Conservation (phyloP, 1,140 invertebrate genomes). For the Galleria mellonella region DNA sequence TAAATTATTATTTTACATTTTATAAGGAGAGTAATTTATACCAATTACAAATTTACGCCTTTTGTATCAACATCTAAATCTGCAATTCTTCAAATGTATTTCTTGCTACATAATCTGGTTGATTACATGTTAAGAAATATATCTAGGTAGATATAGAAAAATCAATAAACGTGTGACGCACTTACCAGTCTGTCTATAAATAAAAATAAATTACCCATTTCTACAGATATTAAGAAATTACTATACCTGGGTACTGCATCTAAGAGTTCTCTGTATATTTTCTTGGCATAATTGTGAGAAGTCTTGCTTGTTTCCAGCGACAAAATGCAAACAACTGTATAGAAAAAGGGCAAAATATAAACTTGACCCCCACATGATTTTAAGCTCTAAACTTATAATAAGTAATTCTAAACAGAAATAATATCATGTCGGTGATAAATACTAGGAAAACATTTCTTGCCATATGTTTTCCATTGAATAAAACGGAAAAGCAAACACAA, state of each 20-base stretch:
- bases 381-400: conserved; percentile 15
- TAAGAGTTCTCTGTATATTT: conserved; percentile 23
- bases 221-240: not conserved
- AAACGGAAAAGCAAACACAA: not conserved
- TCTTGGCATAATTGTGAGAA: conserved; percentile 36
- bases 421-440: conserved; percentile 2
- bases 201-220: too few relatives aligned
- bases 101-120: too few relatives aligned
- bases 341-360: conserved; percentile 20
- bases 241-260: conserved; percentile 29
- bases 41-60: too few relatives aligned
- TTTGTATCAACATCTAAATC: too few relatives aligned
- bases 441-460: conserved; percentile 1
- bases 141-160: not conserved
- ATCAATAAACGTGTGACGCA: conserved; percentile 4
- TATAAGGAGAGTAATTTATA: too few relatives aligned
- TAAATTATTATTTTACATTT: too few relatives aligned
- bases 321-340: conserved; percentile 28
- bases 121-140: too few relatives aligned
- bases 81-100: too few relatives aligned
- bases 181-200: not conserved
- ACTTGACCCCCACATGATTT: conserved; percentile 9
- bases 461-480: not conserved
- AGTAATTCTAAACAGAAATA: conserved; percentile 16
- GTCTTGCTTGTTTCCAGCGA: conserved; percentile 3